A percentile compares a stretch with the other conserved stretches of the same genome.
These are phyloP conservation scores for Stenichneumon culpator DNA, from an alignment of 2,888 invertebrate genomes.

Conservation along the genomic window DNA sequence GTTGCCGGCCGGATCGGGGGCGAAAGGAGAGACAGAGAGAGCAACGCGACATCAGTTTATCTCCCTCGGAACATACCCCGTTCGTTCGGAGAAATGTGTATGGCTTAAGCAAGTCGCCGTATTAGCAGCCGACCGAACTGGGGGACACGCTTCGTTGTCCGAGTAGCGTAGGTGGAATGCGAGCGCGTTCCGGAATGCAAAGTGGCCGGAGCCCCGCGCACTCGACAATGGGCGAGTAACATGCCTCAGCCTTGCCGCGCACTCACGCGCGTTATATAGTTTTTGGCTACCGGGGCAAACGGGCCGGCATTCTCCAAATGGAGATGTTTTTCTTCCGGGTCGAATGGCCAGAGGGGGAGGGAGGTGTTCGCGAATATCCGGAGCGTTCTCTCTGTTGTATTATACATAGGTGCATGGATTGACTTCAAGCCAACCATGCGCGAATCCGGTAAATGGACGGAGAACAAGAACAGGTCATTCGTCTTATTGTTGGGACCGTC, in stretches of 20 bases:
- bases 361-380: conserved; percentile 41
- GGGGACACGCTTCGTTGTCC: conserved; percentile 53
- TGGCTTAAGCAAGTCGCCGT: conserved; percentile 56
- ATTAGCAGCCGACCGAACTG: conserved; percentile 27
- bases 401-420: not conserved
- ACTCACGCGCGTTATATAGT: conserved; percentile 41
- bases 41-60: conserved; percentile 59
- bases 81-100: conserved; percentile 41
- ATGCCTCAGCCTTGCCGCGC: conserved; percentile 17
- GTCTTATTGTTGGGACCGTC: not conserved
- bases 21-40: conserved; percentile 39
- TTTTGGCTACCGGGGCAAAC: conserved; percentile 46
- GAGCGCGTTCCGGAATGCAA: conserved; percentile 69
- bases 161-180: conserved; percentile 66
- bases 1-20: conserved; percentile 44
- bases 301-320: conserved; percentile 62
- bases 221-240: conserved; percentile 66
- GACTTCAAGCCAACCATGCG: not conserved
- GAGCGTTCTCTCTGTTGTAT: conserved; percentile 22
- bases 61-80: conserved; percentile 47
- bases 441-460: not conserved
- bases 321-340: conserved; percentile 69
- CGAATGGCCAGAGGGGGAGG: conserved; percentile 26
- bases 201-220: conserved; percentile 61
- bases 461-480: not conserved